Evolutionary conservation across 2,113 vertebrate genomes (phyloP).

Genomic region (Chrysochloris asiatica): DNA sequence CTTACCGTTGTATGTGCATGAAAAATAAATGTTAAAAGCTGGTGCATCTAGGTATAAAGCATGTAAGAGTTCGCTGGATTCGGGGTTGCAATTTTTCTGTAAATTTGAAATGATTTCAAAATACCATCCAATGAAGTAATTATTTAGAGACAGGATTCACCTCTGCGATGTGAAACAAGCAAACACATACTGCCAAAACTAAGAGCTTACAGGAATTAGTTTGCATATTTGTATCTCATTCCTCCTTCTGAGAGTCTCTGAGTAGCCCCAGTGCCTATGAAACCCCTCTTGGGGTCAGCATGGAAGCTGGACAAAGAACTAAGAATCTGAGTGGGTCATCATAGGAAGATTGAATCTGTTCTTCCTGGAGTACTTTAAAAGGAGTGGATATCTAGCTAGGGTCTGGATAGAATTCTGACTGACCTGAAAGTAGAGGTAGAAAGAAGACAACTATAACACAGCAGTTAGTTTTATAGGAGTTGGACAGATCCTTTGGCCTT

Average conservation of each 20-base stretch:
- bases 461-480: fast-evolving
- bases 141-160: background rate
- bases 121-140: background rate
- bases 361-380: background rate
- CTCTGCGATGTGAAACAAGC: background rate
- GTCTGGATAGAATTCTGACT: background rate
- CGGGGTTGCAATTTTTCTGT: background rate
- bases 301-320: background rate
- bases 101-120: conserved; percentile 1
- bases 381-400: background rate
- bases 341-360: background rate
- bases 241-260: no score
- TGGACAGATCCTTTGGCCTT: background rate
- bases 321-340: fast-evolving
- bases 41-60: background rate
- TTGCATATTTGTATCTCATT: background rate
- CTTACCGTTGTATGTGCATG: no score
- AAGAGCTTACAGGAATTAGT: background rate
- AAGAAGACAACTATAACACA: background rate
- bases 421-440: background rate
- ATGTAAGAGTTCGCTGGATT: background rate
- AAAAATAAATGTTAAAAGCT: background rate
- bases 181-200: background rate
- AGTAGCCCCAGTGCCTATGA: fast-evolving
- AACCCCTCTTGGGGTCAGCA: background rate